Base-by-base conservation (phyloP, 2,113 vertebrate genomes). In the Morone chrysops region DNA sequence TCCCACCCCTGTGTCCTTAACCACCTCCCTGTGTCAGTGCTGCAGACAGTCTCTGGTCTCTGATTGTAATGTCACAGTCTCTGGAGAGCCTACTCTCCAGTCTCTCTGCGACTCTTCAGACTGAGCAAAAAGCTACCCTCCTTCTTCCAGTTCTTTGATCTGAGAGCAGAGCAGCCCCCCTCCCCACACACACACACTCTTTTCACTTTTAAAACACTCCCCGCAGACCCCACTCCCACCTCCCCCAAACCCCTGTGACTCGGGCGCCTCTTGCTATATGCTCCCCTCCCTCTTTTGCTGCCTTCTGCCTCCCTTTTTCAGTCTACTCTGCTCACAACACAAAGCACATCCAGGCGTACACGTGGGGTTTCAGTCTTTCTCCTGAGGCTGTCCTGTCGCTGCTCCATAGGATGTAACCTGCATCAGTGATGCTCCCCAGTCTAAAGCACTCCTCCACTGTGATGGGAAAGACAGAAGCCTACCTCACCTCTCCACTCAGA, bases 121-220 rank as follows among this genome's bases (percentile, higher is more conserved):
- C 77, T 78, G 86, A 80, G 65, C 6, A 1, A 76, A 84, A 83
- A 76, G 65, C 78, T 82, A 69, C 83, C 80, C 69, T 84, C 68
- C 54, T 69, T 69, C 77, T 87, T 87, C 76, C 88, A 80, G 73
- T 81, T 79, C 83, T 88, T 92, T 93, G 83, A 93, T 92, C 69
- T 89, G 69, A 54, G 50, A 84, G 75, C 75, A 66, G 50, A 70
- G 80, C 18, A 70, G 48, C 80, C 12, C 31, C 61, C 48, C 57
- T 38, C 8, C 56, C 25, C 63, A 22, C 54, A 1, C 56, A 22
- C 38, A 4, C 78, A 80, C 80, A 31, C 88, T 84, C 65, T 66
- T 87, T 86, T 79, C 77, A 88, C 90, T 93, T 93, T 93, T 81
- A 85, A 90, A 89, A 84, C 80, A 80, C 83, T 88, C 90, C 82